Evolutionary conservation across 1,140 invertebrate genomes (phyloP).

Genomic region (Drosophila suzukii): DNA sequence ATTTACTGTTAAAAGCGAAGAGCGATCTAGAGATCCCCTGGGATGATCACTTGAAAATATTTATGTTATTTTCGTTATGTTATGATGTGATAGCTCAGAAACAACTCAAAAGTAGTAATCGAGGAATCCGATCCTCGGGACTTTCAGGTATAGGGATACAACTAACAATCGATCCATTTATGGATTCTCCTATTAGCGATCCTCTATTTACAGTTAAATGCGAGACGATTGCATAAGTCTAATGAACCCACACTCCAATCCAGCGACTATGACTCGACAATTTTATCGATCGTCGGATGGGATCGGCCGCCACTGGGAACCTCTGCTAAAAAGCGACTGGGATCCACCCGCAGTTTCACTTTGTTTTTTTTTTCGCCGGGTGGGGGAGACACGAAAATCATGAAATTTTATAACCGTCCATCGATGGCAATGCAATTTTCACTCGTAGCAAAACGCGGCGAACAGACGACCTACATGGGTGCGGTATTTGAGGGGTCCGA

Average conservation of each 20-base stretch:
- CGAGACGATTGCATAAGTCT: constrained; percentile 11
- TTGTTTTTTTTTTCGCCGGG: neutral
- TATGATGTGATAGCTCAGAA: too few species aligned
- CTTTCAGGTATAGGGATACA: too few species aligned
- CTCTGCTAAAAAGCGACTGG: neutral
- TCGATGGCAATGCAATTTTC: constrained; percentile 43
- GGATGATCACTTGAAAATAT: too few species aligned
- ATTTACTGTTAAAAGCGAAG: too few species aligned
- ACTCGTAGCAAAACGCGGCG: constrained; percentile 17
- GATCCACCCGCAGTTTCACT: constrained; percentile 20
- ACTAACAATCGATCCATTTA: constrained; percentile 1
- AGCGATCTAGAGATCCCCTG: too few species aligned
- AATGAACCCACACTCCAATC: constrained; percentile 2
- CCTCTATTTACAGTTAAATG: constrained; percentile 1
- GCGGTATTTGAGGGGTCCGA: neutral
- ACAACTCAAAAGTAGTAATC: too few species aligned
- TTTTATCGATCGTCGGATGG: constrained; percentile 27
- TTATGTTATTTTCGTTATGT: too few species aligned
- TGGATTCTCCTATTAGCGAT: constrained; percentile 17
- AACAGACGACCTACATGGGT: constrained; percentile 19
- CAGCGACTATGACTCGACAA: constrained; percentile 36
- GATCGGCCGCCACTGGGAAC: constrained; percentile 18
- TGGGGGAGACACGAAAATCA: constrained; percentile 9
- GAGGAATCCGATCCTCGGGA: too few species aligned
- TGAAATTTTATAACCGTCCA: constrained; percentile 43